Conservation (phyloP, 2,113 vertebrate genomes). For the Scomber colias region DNA sequence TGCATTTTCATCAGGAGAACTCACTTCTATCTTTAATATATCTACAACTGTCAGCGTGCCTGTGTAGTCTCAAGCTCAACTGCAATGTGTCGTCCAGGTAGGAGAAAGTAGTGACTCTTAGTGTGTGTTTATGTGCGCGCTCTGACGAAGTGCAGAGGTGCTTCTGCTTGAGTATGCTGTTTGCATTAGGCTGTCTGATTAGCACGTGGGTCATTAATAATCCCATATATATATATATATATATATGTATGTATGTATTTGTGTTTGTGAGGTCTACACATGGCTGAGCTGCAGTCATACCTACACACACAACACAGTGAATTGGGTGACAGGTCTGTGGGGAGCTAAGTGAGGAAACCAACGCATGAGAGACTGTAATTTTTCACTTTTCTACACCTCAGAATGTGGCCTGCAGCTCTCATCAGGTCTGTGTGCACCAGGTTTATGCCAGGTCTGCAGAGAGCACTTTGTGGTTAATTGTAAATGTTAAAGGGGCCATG, state of each 20-base stretch:
- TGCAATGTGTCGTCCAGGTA: conserved; percentile 6
- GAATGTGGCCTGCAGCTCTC: conserved; percentile 41
- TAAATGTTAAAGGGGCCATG: conserved; percentile 62
- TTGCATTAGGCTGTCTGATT: conserved; percentile 61
- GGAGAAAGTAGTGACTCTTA: not conserved
- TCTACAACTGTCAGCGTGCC: conserved; percentile 25
- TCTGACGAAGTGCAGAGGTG: conserved; percentile 58
- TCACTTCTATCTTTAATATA: not conserved
- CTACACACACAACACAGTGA: conserved; percentile 17
- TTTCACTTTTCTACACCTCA: conserved; percentile 73
- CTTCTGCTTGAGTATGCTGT: conserved; percentile 45
- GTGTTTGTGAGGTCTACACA: conserved; percentile 3
- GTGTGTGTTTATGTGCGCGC: conserved; percentile 20
- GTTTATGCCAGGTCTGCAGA: conserved; percentile 39
- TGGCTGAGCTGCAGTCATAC: not conserved
- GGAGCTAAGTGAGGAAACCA: conserved; percentile 61
- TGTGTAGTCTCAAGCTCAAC: conserved; percentile 21
- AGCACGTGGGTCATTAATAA: conserved; percentile 45
- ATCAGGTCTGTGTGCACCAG: conserved; percentile 24
- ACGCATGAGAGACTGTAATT: conserved; percentile 43
- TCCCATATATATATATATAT: not conserved
- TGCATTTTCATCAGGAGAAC: conserved; percentile 1
- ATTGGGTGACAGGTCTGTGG: conserved; percentile 57
- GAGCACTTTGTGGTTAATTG: conserved; percentile 57
- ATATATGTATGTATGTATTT: conserved; percentile 8